These are phyloP conservation scores for Pygoscelis adeliae DNA, from an alignment of 2,113 vertebrate species.

Conservation along the genomic window DNA sequence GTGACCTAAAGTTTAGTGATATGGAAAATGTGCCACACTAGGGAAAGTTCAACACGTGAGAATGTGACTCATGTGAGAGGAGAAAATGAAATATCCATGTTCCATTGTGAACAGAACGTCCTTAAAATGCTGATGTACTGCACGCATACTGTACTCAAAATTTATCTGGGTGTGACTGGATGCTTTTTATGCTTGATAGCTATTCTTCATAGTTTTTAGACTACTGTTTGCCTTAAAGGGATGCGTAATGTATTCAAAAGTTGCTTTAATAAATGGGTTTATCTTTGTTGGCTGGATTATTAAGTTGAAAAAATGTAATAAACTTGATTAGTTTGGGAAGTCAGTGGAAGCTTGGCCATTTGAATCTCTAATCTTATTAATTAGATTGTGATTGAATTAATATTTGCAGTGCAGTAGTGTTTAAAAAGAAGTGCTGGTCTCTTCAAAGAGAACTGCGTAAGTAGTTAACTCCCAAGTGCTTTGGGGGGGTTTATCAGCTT, in stretches of 20 bases:
- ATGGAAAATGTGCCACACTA: background rate
- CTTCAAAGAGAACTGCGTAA: background rate
- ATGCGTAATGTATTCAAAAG: constrained; percentile 23
- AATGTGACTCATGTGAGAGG: background rate
- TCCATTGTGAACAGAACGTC: background rate
- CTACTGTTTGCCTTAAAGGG: constrained; percentile 1
- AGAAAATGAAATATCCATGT: background rate
- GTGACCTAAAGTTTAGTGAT: background rate
- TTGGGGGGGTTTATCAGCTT: background rate
- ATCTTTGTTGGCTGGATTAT: constrained; percentile 52
- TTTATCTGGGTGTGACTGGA: background rate
- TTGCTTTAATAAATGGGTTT: constrained; percentile 37
- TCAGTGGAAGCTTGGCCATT: constrained; percentile 7
- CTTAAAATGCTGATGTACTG: background rate
- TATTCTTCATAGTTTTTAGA: background rate
- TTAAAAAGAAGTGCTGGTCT: background rate
- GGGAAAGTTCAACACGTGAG: background rate
- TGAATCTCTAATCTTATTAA: constrained; percentile 49
- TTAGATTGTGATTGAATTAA: constrained; percentile 50
- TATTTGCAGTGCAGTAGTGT: constrained; percentile 5
- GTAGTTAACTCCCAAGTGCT: background rate
- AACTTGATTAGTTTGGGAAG: constrained; percentile 47
- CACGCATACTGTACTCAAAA: background rate
- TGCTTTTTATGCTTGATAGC: background rate
- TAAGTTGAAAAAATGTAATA: constrained; percentile 46